A percentile compares a stretch with the other conserved stretches of the same genome.
phyloP scores from a whole-genome alignment of 2,113 vertebrate genomes.

The Sapayoa aenigma region DNA sequence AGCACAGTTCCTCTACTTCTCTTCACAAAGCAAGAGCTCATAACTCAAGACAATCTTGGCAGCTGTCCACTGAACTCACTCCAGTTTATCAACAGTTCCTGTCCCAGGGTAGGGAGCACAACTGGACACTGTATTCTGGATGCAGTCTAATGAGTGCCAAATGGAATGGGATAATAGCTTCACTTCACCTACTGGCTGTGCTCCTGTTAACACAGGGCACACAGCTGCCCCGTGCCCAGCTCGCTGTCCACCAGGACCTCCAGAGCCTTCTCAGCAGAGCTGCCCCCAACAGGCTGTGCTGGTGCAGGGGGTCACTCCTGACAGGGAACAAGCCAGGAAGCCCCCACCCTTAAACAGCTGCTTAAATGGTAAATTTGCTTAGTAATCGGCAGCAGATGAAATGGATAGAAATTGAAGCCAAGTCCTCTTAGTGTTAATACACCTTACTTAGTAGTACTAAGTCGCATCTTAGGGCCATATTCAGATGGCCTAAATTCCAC shows the following conservation, averaged over 20 bases:
- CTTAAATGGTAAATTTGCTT: constrained; percentile 42
- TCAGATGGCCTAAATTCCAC: constrained; percentile 70
- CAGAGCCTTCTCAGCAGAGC: neutral
- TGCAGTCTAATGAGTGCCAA: rapidly evolving
- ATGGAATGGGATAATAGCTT: neutral
- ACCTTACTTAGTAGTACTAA: constrained; percentile 65
- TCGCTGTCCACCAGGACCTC: rapidly evolving
- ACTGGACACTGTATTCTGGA: neutral
- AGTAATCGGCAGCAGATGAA: constrained; percentile 39
- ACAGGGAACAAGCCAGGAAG: neutral
- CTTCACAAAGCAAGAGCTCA: neutral
- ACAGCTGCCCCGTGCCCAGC: neutral
- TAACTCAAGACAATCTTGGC: neutral
- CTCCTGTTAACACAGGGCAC: neutral
- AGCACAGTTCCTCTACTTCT: neutral
- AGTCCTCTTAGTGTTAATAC: constrained; percentile 68
- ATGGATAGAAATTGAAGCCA: constrained; percentile 55
- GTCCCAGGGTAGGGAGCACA: neutral
- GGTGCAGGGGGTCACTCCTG: neutral
- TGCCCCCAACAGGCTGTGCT: neutral
- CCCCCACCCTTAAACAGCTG: neutral
- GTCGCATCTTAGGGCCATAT: constrained; percentile 67
- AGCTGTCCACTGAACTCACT: neutral
- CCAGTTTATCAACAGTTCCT: neutral
- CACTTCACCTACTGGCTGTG: neutral